A percentile compares a stretch with the other conserved stretches of the same genome.
These are phyloP conservation scores for Eugnorisma glareosa DNA, from an alignment of 2,888 invertebrate genomes.

Conservation along the genomic window DNA sequence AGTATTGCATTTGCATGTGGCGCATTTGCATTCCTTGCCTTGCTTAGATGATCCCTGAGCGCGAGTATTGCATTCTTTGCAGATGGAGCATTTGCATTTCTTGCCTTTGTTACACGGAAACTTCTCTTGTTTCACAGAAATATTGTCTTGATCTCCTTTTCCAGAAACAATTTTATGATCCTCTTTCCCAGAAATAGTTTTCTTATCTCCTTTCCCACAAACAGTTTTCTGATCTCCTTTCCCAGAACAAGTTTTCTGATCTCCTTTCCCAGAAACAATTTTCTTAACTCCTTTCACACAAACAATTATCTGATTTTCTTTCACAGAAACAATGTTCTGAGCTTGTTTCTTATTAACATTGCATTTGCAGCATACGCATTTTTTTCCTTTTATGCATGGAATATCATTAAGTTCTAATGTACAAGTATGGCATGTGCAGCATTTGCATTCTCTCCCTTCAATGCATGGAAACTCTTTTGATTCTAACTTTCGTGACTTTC, in stretches of 20 bases:
- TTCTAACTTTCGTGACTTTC: background rate
- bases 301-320: background rate
- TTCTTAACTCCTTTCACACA: background rate
- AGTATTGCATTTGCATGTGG: slow-evolving; percentile 5
- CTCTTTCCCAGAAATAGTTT: background rate
- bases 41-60: slow-evolving; percentile 4
- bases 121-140: background rate
- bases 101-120: slow-evolving; percentile 18
- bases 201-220: background rate
- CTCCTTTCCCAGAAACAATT: background rate
- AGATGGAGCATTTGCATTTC: slow-evolving; percentile 17
- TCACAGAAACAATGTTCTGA: background rate
- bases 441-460: slow-evolving; percentile 4
- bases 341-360: background rate
- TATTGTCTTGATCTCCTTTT: background rate
- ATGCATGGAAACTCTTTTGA: slow-evolving; percentile 5
- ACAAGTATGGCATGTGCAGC: slow-evolving; percentile 1
- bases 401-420: background rate
- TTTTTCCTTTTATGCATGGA: slow-evolving; percentile 6
- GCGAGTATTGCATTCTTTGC: slow-evolving; percentile 13
- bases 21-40: slow-evolving; percentile 4
- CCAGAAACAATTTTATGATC: background rate
- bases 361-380: slow-evolving; percentile 8
- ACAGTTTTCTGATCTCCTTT: background rate
- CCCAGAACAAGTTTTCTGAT: background rate